phyloP scores from a whole-genome alignment of 1,140 invertebrate species.

The Adoxophyes honmai region DNA sequence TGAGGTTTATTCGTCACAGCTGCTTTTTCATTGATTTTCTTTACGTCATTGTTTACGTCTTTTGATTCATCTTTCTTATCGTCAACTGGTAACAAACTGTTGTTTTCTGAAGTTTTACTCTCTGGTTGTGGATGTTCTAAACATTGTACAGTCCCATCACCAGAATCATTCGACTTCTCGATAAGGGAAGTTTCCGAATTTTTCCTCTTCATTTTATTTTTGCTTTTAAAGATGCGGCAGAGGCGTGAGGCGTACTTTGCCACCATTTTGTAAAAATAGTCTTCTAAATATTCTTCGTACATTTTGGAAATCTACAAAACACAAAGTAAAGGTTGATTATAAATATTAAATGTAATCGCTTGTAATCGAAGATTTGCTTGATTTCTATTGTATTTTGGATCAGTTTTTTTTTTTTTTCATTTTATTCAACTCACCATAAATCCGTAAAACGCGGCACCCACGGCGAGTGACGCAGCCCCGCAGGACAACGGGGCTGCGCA shows the following conservation, averaged over 20 bases:
- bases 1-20: conserved; percentile 14
- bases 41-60: background rate
- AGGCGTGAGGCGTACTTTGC: conserved; percentile 66
- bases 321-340: conserved; percentile 40
- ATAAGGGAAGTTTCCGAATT: conserved; percentile 26
- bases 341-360: too few relatives aligned
- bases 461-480: conserved; percentile 48
- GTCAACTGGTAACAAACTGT: conserved; percentile 12
- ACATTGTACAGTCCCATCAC: background rate
- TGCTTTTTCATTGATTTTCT: conserved; percentile 20
- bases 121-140: conserved; percentile 4
- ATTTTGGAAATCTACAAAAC: conserved; percentile 82
- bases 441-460: conserved; percentile 55
- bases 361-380: too few relatives aligned
- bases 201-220: conserved; percentile 21
- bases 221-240: conserved; percentile 46
- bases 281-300: conserved; percentile 86
- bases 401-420: too few relatives aligned
- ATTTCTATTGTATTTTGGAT: too few relatives aligned
- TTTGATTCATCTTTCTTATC: conserved; percentile 19
- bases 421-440: conserved; percentile 63
- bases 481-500: conserved; percentile 42
- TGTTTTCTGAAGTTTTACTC: conserved; percentile 17
- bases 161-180: background rate
- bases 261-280: conserved; percentile 78